A percentile compares a stretch with the other conserved stretches of the same genome.
phyloP scores from a whole-genome alignment of 2,888 invertebrate species.

The Phyllotreta cruciferae region DNA sequence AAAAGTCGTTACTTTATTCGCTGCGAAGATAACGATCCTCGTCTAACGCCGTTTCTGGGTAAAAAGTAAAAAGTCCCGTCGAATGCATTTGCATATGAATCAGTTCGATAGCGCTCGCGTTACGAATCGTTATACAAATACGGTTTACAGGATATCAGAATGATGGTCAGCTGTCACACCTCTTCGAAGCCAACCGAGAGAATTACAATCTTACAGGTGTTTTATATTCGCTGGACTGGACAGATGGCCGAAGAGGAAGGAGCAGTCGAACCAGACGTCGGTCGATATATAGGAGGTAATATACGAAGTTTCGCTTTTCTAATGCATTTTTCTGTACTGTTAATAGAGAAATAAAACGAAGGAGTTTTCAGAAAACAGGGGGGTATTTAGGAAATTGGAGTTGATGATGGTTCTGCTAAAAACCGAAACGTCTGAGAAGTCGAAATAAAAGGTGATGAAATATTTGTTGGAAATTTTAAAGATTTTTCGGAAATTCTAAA shows the following conservation, averaged over 20 bases:
- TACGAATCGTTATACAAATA: slow-evolving; percentile 38
- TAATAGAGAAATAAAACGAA: too few species aligned
- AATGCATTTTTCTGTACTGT: too few species aligned
- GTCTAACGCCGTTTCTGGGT: neutral
- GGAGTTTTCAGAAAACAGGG: too few species aligned
- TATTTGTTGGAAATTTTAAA: too few species aligned
- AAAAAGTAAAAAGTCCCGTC: slow-evolving; percentile 14
- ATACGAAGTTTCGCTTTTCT: too few species aligned
- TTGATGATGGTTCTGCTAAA: too few species aligned
- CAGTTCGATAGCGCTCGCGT: slow-evolving; percentile 34
- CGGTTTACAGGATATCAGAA: slow-evolving; percentile 33
- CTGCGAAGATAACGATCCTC: neutral
- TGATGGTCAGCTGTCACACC: slow-evolving; percentile 41
- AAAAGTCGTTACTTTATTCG: slow-evolving; percentile 2
- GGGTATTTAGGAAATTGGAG: too few species aligned
- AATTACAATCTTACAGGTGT: slow-evolving; percentile 43
- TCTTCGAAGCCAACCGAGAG: slow-evolving; percentile 34
- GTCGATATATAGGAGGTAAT: too few species aligned
- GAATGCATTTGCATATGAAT: slow-evolving; percentile 34
- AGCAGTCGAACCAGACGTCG: slow-evolving; percentile 3
- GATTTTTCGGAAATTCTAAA: too few species aligned
- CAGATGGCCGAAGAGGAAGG: slow-evolving; percentile 37
- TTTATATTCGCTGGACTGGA: slow-evolving; percentile 37
- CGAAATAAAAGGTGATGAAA: too few species aligned
- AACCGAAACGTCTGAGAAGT: too few species aligned